phyloP scores from a whole-genome alignment of 1,140 invertebrate genomes.

The Ruditapes philippinarum region DNA sequence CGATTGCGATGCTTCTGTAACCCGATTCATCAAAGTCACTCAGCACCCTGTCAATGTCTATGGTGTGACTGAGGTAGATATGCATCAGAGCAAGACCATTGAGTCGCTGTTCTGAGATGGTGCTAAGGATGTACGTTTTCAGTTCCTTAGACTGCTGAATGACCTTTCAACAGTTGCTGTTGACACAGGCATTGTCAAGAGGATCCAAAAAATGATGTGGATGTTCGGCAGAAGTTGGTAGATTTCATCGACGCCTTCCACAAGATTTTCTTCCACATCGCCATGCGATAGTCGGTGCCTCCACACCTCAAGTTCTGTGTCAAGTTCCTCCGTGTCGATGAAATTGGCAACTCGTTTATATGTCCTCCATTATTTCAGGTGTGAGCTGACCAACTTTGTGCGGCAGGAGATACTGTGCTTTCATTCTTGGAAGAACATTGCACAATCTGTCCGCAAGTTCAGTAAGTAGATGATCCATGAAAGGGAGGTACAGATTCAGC shows the following conservation, averaged over 20 bases:
- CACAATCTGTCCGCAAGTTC: background rate
- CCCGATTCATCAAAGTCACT: background rate
- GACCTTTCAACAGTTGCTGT: slow-evolving; percentile 2
- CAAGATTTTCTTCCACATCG: background rate
- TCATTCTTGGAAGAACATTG: background rate
- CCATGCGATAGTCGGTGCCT: background rate
- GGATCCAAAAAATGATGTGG: background rate
- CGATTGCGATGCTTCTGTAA: background rate
- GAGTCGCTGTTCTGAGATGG: background rate
- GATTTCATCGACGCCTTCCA: background rate
- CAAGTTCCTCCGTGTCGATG: background rate
- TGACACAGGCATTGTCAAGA: slow-evolving; percentile 11
- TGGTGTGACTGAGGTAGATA: background rate
- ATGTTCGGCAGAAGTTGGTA: slow-evolving; percentile 12
- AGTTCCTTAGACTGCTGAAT: slow-evolving; percentile 9
- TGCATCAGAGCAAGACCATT: background rate
- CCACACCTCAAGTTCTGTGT: background rate
- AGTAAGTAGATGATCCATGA: slow-evolving; percentile 6
- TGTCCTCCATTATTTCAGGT: background rate
- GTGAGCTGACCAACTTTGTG: background rate
- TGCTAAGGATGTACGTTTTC: background rate
- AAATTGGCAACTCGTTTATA: background rate
- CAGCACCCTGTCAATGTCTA: background rate
- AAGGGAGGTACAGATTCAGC: background rate
- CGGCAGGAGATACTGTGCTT: background rate